Base-by-base conservation (phyloP, 2,888 invertebrate genomes). In the Pycnomerus fuliginosus region DNA sequence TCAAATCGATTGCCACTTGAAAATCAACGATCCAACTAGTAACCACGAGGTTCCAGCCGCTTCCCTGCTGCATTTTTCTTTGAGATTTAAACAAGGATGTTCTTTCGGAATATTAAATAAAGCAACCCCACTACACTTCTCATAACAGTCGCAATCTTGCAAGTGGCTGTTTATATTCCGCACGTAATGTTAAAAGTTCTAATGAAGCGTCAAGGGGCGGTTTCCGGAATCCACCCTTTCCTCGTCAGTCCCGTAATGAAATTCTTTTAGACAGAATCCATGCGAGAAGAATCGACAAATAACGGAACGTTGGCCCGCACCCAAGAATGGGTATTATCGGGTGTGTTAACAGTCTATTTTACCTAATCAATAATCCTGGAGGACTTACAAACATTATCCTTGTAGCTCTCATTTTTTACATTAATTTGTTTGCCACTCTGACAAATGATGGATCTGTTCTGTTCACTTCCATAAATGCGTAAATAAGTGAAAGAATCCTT, bases 101-200 rank as follows among this genome's bases (percentile, higher is more conserved):
- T 29, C 20, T 5, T 3, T 16, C 16, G 10, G 27, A 32, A 38
- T 33, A 25, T 28, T 15, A 33, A 38, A 11, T 36, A 29, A 31
- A 36, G 15, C 15, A n/a, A n/a, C 33, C 22, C n/a, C 32, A 39
- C 32, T 31, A 39, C 12, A 28, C 13, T 33, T 17, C 15, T 15
- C 15, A 30, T 43, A 36, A 35, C 23, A 28, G 16, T 25, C 29
- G 11, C 37, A 43, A 34, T 31, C 39, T 33, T 37, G 30, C 35
- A 37, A 37, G 32, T 37, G 37, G 37, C 24, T 17, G 35, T 45
- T 38, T 45, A 40, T 40, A 40, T 24, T 32, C 28, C 25, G 10
- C 35, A 28, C 29, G 39, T 40, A 35, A 35, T 40, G 39, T 27
- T 45, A 45, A 45, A 40, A 40, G 31, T 45, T 35, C 40, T 45